A percentile compares a stretch with the other conserved stretches of the same genome.
These are phyloP conservation scores for Nyctereutes procyonoides DNA, from an alignment of 2,113 vertebrate species.

Conservation along the genomic window DNA sequence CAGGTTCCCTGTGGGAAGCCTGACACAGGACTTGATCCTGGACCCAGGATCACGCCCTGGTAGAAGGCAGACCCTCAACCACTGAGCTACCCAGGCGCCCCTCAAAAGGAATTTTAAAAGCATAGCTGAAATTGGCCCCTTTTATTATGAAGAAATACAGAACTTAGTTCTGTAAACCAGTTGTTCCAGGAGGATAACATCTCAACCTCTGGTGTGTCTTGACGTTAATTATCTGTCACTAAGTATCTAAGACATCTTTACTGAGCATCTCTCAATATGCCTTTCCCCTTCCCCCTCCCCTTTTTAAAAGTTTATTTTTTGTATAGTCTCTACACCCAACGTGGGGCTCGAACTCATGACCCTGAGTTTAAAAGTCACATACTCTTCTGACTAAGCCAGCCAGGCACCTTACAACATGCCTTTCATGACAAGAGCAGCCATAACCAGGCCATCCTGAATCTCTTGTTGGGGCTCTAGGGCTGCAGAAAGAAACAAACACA, in stretches of 20 bases:
- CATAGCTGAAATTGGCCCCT: background rate
- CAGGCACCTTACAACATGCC: background rate
- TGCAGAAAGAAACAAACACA: background rate
- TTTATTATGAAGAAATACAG: slow-evolving; percentile 1
- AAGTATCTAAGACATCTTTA: background rate
- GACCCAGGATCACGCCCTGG: too few relatives aligned
- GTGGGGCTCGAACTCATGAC: background rate
- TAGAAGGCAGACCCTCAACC: too few relatives aligned
- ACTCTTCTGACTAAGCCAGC: background rate
- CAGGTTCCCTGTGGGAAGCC: too few relatives aligned
- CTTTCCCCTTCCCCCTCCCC: background rate
- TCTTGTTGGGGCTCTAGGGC: background rate
- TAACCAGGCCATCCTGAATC: background rate
- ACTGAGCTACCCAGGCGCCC: too few relatives aligned
- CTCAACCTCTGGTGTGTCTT: background rate
- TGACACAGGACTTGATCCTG: too few relatives aligned
- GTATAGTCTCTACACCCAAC: background rate
- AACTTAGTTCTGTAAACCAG: background rate
- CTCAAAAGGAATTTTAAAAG: background rate
- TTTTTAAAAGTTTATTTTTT: background rate
- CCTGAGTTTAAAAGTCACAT: background rate
- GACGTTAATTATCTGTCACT: background rate
- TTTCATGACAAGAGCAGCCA: background rate
- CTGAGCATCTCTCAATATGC: background rate
- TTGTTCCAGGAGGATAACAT: slow-evolving; percentile 3